These are phyloP conservation scores for Zeugodacus cucurbitae DNA, from an alignment of 1,140 invertebrate genomes.

Conservation along the genomic window DNA sequence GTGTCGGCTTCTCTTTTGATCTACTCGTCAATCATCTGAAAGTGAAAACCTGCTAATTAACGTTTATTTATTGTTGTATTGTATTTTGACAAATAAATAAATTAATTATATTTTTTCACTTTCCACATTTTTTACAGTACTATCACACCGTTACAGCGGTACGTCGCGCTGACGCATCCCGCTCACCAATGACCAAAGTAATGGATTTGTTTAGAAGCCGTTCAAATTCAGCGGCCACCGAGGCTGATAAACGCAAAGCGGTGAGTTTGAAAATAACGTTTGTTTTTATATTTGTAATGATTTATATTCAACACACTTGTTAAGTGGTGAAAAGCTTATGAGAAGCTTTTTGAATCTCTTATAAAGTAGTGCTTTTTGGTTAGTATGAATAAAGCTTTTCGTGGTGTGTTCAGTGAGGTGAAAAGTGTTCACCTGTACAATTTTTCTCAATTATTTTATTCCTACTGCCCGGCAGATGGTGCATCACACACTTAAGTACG, in stretches of 20 bases:
- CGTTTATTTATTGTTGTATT: background rate
- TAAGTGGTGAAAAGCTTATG: background rate
- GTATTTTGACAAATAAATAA: background rate
- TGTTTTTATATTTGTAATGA: background rate
- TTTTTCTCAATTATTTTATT: no score
- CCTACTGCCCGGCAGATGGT: background rate
- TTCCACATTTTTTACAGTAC: slow-evolving; percentile 66
- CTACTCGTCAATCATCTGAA: background rate
- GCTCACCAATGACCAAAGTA: slow-evolving; percentile 85
- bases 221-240: slow-evolving; percentile 76
- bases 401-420: background rate
- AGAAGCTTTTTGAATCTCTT: no score
- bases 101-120: background rate
- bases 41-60: background rate
- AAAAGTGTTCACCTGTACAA: background rate
- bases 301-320: background rate
- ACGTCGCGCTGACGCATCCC: slow-evolving; percentile 65
- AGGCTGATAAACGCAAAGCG: slow-evolving; percentile 80
- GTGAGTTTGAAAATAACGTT: slow-evolving; percentile 69
- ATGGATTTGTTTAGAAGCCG: slow-evolving; percentile 89
- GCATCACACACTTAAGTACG: background rate
- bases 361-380: no score
- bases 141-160: slow-evolving; percentile 76
- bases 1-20: background rate
- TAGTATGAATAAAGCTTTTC: no score